Base-by-base conservation (phyloP, 2,797 vertebrate species). In the Schizopygopsis pylzovi region DNA sequence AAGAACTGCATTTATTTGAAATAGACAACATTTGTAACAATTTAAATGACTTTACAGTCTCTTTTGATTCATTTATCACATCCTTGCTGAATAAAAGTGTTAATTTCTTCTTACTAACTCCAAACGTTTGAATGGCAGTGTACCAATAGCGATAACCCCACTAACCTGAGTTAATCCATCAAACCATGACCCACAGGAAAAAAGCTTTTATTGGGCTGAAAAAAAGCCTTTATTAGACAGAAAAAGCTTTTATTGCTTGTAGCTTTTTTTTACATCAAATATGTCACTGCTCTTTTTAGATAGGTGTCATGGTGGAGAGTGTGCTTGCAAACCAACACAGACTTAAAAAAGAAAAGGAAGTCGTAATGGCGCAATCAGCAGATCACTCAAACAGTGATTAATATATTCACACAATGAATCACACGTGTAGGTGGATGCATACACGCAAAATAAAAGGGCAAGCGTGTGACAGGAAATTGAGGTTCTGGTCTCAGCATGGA, bases 341-440 rank as follows among this genome's bases (percentile, higher is more conserved):
- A 33, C 15, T 28, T 72, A 68, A 61, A 68, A 67, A 63, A 67
- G 16, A 77, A 49, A 76, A 33, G 72, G 41, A n/a, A 63, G 59
- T 37, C 28, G 2, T 71, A 39, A 79, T 61, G 45, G 45, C 25
- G 37, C 54, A 72, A 28, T 72, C 68, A 71, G 25, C n/a, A 83
- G 56, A 79, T 33, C 41, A 68, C 65, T 86, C 81, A 68, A 22
- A 79, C 65, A 4, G 43, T 52, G 33, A 39, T 83, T 78, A 56
- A 52, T 25, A 83, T 22, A 72, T 15, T 41, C 41, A 4, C 47
- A 70, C 61, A 61, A n/a, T 82, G 41, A 43, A 45, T 71, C 79
- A 86, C 56, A 61, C 8, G 25, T 52, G 63, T 71, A 85, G 65
- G 61, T 63, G 83, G 20, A 61, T 61, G 20, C n/a, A 43, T 45